Percentiles rank a stretch among this genome's conserved stretches.
phyloP scores from a whole-genome alignment of 1,140 invertebrate genomes.

The Homalodisca vitripennis region DNA sequence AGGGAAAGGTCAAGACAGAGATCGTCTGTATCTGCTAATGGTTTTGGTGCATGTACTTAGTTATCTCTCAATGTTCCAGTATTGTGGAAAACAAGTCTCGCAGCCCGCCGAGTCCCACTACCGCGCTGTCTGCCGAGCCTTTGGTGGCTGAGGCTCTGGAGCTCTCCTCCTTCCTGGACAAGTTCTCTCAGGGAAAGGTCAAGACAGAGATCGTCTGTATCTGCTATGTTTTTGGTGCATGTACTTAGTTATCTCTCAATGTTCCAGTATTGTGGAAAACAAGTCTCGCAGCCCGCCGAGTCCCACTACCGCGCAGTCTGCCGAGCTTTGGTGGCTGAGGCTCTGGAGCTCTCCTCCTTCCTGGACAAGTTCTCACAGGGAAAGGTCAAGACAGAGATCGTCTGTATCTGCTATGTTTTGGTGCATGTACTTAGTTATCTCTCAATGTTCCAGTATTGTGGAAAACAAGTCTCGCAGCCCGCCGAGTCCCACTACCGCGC shows the following conservation, averaged over 20 bases:
- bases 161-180: conserved; percentile 83
- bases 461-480: neutral
- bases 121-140: conserved; percentile 83
- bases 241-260: too few species aligned
- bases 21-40: conserved; percentile 54
- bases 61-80: too few species aligned
- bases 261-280: neutral
- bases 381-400: conserved; percentile 52
- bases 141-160: conserved; percentile 88
- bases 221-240: too few species aligned
- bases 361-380: conserved; percentile 69
- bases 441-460: too few species aligned
- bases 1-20: conserved; percentile 56
- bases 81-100: conserved; percentile 49
- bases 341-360: conserved; percentile 87
- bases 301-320: conserved; percentile 89
- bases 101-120: conserved; percentile 77
- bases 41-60: too few species aligned
- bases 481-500: conserved; percentile 85
- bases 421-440: too few species aligned
- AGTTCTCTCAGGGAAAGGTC: conserved; percentile 63
- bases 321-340: conserved; percentile 84
- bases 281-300: conserved; percentile 54
- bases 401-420: conserved; percentile 43
- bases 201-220: conserved; percentile 56